These are phyloP conservation scores for Trachelipus rathkii DNA, from an alignment of 1,140 invertebrate species.

Conservation along the genomic window DNA sequence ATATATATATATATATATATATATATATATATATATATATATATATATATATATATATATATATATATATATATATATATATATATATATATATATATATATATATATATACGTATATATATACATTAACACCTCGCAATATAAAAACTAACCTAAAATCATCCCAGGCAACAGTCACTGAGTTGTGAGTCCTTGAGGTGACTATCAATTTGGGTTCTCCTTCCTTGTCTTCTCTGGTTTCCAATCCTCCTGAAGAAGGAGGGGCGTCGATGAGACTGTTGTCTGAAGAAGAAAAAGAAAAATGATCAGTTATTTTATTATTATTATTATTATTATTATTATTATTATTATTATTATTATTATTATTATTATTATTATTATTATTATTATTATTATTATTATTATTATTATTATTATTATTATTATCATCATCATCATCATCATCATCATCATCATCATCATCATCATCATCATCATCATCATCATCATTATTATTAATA, in stretches of 20 bases:
- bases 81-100: no score
- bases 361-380: not conserved
- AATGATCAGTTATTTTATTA: no score
- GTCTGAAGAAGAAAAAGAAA: not conserved
- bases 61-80: no score
- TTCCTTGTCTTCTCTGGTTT: not conserved
- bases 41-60: no score
- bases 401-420: not conserved
- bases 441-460: no score
- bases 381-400: not conserved
- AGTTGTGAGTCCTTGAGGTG: slow-evolving; percentile 45
- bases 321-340: not conserved
- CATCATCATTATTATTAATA: no score
- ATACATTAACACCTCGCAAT: no score
- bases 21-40: no score
- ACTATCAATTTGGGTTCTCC: slow-evolving; percentile 49
- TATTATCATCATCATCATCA: no score
- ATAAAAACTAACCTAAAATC: slow-evolving; percentile 49
- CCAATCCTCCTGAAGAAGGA: not conserved
- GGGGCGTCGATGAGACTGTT: not conserved
- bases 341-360: not conserved
- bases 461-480: no score
- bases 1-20: no score
- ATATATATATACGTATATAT: no score
- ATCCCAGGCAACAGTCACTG: slow-evolving; percentile 50